Evolutionary conservation across 2,113 vertebrate species (phyloP), one percentile per base, ranked within the genome.

Genomic region (Henicopernis longicauda): DNA sequence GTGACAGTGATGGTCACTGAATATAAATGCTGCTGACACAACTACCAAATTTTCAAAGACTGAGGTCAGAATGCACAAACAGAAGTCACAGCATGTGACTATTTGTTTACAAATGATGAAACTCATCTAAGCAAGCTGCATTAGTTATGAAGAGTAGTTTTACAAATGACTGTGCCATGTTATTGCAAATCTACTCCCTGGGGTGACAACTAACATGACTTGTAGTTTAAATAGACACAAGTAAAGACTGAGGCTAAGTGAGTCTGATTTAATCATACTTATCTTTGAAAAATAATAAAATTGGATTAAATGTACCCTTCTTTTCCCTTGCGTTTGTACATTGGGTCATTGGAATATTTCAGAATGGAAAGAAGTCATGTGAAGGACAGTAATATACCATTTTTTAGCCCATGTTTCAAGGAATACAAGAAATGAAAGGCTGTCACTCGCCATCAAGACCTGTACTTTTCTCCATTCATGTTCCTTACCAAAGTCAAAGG

Each of bases 401-500:
- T 93, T 93, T 93, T 91, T 87, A 69, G 16, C 76, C n/a, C 22
- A 2, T 17, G 42, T 67, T 95, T 69, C 65, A 77, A 70, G 12
- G 67, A 84, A 90, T 70, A 47, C 93, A 95, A 92, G 32, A 89
- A 92, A 76, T 54, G 6, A 92, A 82, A 44, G 0, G 10, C 67
- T 90, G 32, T 63, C 52, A 52, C 34, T 82, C 92, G 79, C 42
- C 8, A 90, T 84, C 52, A 89, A 72, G 89, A 52, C 54, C 59
- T 42, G 73, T 57, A 42, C 11, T 82, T 97, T 90, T 47, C 69
- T 95, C 65, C 66, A 80, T 62, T 95, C 18, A 62, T 80, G 13
- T 92, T 94, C 47, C 40, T 81, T 94, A 86, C 38, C 9, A 95
- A 96, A 97, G 94, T 91, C 63, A 97, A 94, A 97, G 54, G 59